A percentile compares a stretch with the other conserved stretches of the same genome.
These are phyloP conservation scores for Eulemur mongoz DNA, from an alignment of 2,797 vertebrate genomes.

Conservation along the genomic window DNA sequence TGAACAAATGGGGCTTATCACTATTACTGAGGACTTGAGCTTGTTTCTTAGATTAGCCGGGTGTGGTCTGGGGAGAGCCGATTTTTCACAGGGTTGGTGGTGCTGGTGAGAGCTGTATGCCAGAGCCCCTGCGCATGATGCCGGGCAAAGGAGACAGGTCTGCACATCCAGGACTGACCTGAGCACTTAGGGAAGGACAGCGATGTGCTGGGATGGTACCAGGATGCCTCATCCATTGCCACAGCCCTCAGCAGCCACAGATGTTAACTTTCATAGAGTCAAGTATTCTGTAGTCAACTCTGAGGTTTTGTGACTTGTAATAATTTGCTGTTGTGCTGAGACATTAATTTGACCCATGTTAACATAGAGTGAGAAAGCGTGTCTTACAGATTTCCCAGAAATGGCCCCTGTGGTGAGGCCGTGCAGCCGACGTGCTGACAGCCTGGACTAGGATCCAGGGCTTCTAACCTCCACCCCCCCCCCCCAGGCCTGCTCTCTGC, in stretches of 20 bases:
- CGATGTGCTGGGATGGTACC: fast-evolving
- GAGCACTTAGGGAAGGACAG: background rate
- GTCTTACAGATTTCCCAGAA: background rate
- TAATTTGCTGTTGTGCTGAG: background rate
- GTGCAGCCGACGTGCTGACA: background rate
- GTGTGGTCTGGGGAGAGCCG: background rate
- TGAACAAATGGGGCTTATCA: background rate
- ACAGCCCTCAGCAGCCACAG: background rate
- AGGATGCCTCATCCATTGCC: background rate
- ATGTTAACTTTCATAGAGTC: background rate
- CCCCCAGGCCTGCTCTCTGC: background rate
- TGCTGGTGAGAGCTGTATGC: background rate
- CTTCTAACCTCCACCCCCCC: background rate
- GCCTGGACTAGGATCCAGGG: too few species aligned
- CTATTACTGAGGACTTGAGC: background rate
- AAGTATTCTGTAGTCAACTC: background rate
- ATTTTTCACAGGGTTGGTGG: background rate
- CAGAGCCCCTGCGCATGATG: background rate
- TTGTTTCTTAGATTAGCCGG: background rate
- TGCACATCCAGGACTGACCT: background rate
- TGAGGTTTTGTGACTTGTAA: background rate
- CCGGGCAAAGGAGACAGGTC: background rate
- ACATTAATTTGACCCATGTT: background rate
- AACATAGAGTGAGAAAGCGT: background rate
- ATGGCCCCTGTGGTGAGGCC: too few species aligned